These are phyloP conservation scores for Garrulus glandarius DNA, from an alignment of 2,797 vertebrate genomes.

Conservation along the genomic window DNA sequence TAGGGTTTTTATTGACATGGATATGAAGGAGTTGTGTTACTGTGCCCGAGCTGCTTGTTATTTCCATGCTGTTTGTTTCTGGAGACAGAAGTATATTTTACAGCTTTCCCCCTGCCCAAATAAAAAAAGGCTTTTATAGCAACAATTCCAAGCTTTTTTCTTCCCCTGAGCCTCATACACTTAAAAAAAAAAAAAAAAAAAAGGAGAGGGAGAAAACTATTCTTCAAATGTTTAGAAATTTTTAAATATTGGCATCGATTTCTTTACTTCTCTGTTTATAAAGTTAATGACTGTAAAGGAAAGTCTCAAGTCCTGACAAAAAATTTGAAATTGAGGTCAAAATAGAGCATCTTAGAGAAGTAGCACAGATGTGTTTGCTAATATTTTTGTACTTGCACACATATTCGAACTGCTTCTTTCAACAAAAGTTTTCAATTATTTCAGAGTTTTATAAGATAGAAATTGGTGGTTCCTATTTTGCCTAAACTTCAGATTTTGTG, in stretches of 20 bases:
- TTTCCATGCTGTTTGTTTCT: not conserved
- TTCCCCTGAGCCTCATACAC: not conserved
- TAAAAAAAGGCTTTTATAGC: not conserved
- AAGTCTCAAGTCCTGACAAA: not conserved
- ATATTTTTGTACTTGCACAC: not conserved
- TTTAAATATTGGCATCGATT: not conserved
- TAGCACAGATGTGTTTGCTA: not conserved
- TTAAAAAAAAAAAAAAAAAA: not conserved
- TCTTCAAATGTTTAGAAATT: not conserved
- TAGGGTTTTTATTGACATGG: not conserved
- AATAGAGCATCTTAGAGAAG: not conserved
- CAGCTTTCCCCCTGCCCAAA: not conserved
- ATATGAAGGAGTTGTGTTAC: not conserved
- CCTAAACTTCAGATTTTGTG: not conserved
- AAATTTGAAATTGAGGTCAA: not conserved
- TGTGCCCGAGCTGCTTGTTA: not conserved
- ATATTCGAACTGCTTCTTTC: not conserved
- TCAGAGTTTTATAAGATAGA: not conserved
- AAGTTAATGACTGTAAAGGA: not conserved
- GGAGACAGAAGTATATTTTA: not conserved
- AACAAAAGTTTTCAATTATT: not conserved
- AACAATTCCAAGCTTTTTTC: not conserved
- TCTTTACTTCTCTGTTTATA: not conserved
- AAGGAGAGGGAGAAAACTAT: not conserved
- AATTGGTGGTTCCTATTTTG: not conserved